Evolutionary conservation across 64 coral and sea anemone species (phyloP).

Genomic region (Porites australiensis): DNA sequence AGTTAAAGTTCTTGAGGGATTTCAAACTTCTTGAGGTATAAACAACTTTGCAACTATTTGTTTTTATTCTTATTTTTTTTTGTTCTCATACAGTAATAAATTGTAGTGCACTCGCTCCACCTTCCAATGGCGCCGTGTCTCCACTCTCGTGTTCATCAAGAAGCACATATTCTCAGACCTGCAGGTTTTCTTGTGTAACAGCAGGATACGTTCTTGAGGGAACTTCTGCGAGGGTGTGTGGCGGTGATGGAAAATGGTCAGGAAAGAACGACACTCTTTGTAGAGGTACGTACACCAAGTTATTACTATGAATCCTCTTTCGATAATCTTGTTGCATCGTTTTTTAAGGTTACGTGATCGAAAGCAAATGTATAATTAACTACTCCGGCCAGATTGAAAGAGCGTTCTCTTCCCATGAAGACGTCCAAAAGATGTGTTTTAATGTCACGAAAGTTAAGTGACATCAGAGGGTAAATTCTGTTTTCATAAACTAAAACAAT

Average conservation of each 20-base stretch:
- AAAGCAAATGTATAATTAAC: too few species aligned
- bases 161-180: background rate
- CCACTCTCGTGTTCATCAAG: conserved; percentile 5
- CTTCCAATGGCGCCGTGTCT: background rate
- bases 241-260: conserved; percentile 29
- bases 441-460: too few species aligned
- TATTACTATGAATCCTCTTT: background rate
- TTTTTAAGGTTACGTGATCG: too few species aligned
- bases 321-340: background rate
- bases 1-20: too few species aligned
- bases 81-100: background rate
- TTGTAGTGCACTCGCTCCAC: conserved; percentile 29
- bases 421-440: too few species aligned
- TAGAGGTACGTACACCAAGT: background rate
- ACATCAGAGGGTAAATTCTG: too few species aligned
- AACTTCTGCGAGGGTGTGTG: conserved; percentile 34
- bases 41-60: background rate
- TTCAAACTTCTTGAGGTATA: too few species aligned
- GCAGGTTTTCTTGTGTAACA: conserved; percentile 48
- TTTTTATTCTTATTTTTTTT: background rate
- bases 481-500: too few species aligned
- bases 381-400: too few species aligned
- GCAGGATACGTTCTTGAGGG: conserved; percentile 38
- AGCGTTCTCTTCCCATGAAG: too few species aligned
- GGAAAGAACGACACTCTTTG: conserved; percentile 44